These are phyloP conservation scores for Ceriagrion tenellum DNA, from an alignment of 2,888 invertebrate species.

Conservation along the genomic window DNA sequence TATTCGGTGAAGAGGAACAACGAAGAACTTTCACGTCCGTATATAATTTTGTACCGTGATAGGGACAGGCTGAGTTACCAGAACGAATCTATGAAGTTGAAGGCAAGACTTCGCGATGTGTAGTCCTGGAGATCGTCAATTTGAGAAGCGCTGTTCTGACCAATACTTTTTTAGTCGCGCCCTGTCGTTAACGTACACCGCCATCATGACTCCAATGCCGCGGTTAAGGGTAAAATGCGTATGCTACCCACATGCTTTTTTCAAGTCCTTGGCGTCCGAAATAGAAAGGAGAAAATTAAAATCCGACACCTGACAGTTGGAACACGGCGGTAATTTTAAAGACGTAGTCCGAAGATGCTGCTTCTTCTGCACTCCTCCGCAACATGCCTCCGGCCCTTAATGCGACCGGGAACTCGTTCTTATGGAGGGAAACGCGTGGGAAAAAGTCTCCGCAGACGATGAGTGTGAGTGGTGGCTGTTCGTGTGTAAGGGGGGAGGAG, in stretches of 20 bases:
- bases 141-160: neutral
- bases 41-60: too few species aligned
- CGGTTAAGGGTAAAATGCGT: neutral
- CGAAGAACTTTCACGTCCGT: too few species aligned
- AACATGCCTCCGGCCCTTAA: neutral
- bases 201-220: neutral
- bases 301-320: neutral
- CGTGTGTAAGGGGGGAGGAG: too few species aligned
- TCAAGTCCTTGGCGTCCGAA: neutral
- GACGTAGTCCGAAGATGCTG: neutral
- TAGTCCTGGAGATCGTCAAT: neutral
- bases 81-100: too few species aligned
- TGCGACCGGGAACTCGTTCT: neutral
- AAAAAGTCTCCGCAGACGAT: neutral
- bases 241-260: neutral
- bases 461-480: too few species aligned
- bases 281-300: neutral
- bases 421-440: neutral
- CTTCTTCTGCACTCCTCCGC: too few species aligned
- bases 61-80: too few species aligned
- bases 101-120: neutral
- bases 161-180: too few species aligned
- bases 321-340: neutral
- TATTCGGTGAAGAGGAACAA: too few species aligned
- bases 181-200: neutral